Conservation (phyloP, 1,140 invertebrate genomes). For the Drosophila bipectinata region DNA sequence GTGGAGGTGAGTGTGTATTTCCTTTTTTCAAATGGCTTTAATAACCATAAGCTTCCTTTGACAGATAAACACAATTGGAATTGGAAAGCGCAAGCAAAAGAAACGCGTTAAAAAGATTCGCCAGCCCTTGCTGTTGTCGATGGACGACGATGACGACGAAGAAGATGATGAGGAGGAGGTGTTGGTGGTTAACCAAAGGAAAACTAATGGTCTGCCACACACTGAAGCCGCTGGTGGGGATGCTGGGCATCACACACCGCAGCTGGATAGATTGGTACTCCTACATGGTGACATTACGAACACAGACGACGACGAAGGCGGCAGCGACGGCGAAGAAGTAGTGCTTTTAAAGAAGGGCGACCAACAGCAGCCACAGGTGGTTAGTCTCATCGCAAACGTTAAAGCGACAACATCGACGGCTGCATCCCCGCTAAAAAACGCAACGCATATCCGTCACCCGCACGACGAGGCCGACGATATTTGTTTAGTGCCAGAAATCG, state of each 20-base stretch:
- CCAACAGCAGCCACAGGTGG: slow-evolving; percentile 31
- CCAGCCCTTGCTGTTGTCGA: slow-evolving; percentile 68
- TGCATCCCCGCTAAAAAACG: slow-evolving; percentile 60
- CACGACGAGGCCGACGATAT: slow-evolving; percentile 79
- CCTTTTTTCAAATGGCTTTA: not conserved
- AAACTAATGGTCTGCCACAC: slow-evolving; percentile 13
- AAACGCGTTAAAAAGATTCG: slow-evolving; percentile 58
- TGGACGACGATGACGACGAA: slow-evolving; percentile 67
- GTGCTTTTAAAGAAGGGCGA: slow-evolving; percentile 43
- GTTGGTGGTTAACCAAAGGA: slow-evolving; percentile 16
- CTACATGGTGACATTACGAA: slow-evolving; percentile 30
- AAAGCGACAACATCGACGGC: slow-evolving; percentile 39
- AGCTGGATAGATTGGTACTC: slow-evolving; percentile 42
- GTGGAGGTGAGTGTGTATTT: slow-evolving; percentile 61
- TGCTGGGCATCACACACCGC: slow-evolving; percentile 35
- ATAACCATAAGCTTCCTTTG: not conserved
- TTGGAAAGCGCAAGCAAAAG: slow-evolving; percentile 52
- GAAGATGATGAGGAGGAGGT: slow-evolving; percentile 28
- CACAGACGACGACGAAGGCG: slow-evolving; percentile 30
- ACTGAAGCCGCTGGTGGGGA: slow-evolving; percentile 41
- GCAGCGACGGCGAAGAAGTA: slow-evolving; percentile 62
- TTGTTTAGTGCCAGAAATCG: slow-evolving; percentile 81
- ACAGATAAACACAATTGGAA: slow-evolving; percentile 76
- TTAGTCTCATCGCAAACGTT: slow-evolving; percentile 62
- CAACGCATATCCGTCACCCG: slow-evolving; percentile 49